These are phyloP conservation scores for Parauchenoglanis ngamensis DNA, from an alignment of 2,797 vertebrate species.

Conservation along the genomic window DNA sequence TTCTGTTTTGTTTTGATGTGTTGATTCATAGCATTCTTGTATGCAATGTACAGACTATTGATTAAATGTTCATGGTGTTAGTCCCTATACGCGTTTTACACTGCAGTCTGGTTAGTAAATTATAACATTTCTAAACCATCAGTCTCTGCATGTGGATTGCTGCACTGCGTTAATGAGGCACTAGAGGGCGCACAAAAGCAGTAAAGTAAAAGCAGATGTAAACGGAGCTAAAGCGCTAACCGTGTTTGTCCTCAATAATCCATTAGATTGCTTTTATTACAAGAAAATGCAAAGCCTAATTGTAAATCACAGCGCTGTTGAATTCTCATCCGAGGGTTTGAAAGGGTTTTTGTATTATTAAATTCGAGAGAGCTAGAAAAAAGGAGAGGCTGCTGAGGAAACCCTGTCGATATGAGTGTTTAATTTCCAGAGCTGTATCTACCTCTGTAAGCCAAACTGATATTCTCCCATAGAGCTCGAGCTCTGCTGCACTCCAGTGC, in stretches of 20 bases:
- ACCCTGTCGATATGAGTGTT: not conserved
- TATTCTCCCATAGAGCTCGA: not conserved
- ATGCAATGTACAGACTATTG: not conserved
- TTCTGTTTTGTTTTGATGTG: not conserved
- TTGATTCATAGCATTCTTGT: not conserved
- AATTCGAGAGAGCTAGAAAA: not conserved
- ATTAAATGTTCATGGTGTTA: not conserved
- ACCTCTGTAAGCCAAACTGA: not conserved
- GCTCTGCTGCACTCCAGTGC: not conserved
- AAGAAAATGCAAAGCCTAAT: not conserved
- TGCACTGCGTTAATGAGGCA: not conserved
- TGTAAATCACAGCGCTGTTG: not conserved
- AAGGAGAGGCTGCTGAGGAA: not conserved
- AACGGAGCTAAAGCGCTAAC: not conserved
- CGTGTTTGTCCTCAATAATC: not conserved
- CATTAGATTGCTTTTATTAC: not conserved
- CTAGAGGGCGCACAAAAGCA: conserved; percentile 8
- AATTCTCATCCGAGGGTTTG: not conserved
- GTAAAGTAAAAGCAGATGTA: not conserved
- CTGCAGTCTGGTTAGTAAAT: too few relatives aligned
- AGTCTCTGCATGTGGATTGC: not conserved
- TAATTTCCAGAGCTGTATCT: not conserved
- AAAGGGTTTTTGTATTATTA: not conserved
- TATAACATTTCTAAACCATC: not conserved
- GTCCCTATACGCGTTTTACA: not conserved